Percentiles rank a stretch among this genome's conserved stretches.
Evolutionary conservation across 2,888 invertebrate species (phyloP).

Genomic region (Hemicrepidius hirtus): DNA sequence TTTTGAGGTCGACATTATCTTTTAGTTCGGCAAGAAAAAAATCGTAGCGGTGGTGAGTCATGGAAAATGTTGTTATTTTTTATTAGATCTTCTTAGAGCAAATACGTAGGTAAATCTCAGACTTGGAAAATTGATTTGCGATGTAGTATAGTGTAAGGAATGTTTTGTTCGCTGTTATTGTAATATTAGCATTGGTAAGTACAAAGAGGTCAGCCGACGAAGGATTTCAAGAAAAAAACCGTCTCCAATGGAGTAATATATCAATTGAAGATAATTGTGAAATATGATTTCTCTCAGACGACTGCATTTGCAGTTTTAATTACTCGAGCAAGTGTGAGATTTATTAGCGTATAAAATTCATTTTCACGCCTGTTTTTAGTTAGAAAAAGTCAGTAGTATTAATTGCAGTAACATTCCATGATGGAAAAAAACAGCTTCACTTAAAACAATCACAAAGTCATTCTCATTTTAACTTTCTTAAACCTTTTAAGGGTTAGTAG

Average conservation of each 20-base stretch:
- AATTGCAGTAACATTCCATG: background rate
- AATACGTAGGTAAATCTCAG: too few species aligned
- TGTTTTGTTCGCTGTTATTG: background rate
- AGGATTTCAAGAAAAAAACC: background rate
- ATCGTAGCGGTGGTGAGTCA: conserved; percentile 20
- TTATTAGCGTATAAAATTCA: conserved; percentile 5
- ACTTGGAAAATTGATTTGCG: too few species aligned
- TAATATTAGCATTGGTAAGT: too few species aligned
- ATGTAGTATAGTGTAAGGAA: background rate
- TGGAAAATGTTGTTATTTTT: background rate
- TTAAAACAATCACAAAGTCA: too few species aligned
- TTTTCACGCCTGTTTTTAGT: conserved; percentile 2
- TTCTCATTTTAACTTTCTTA: too few species aligned
- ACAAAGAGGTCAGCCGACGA: background rate
- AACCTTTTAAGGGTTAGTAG: too few species aligned
- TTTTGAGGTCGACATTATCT: conserved; percentile 26
- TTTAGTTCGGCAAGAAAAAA: background rate
- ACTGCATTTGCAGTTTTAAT: conserved; percentile 29
- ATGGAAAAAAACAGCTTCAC: too few species aligned
- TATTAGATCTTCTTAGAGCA: background rate
- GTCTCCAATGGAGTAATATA: conserved; percentile 7
- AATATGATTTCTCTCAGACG: conserved; percentile 24
- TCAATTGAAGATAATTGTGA: conserved; percentile 28
- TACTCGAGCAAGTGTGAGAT: conserved; percentile 23
- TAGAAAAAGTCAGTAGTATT: background rate